These are phyloP conservation scores for Melipona quadrifasciata DNA, from an alignment of 1,140 invertebrate genomes.

Conservation along the genomic window DNA sequence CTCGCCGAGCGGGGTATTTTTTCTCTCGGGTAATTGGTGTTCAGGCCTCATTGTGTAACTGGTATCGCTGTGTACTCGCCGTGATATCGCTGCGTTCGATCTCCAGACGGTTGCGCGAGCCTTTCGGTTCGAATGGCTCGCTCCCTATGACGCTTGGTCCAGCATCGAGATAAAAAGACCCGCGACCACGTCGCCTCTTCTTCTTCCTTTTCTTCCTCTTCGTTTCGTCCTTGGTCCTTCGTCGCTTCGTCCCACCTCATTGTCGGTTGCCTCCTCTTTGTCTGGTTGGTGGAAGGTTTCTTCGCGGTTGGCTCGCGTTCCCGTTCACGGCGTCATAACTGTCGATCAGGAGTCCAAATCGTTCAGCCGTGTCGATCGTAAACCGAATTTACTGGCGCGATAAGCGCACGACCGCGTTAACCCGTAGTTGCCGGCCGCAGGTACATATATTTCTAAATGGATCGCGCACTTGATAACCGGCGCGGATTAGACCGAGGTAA, in stretches of 20 bases:
- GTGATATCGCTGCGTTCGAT: constrained; percentile 66
- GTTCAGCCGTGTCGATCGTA: constrained; percentile 45
- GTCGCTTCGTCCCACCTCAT: not conserved
- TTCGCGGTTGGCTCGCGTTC: constrained; percentile 1
- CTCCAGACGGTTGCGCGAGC: constrained; percentile 68
- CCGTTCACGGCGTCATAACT: constrained; percentile 48
- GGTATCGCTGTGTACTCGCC: constrained; percentile 70
- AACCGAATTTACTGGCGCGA: constrained; percentile 59
- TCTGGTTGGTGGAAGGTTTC: not conserved
- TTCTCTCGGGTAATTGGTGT: constrained; percentile 70
- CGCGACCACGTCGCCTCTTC: constrained; percentile 6
- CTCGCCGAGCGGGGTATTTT: constrained; percentile 63
- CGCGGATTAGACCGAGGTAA: constrained; percentile 28
- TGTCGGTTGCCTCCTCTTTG: not conserved
- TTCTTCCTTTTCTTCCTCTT: not conserved
- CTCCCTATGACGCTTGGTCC: constrained; percentile 66
- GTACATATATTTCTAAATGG: constrained; percentile 40
- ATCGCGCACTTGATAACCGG: constrained; percentile 34
- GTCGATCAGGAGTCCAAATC: constrained; percentile 47
- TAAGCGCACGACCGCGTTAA: constrained; percentile 48
- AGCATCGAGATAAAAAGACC: constrained; percentile 66
- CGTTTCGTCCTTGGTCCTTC: not conserved
- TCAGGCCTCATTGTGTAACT: constrained; percentile 72
- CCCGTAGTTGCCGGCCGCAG: not conserved
- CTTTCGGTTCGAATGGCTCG: constrained; percentile 57